A percentile compares a stretch with the other conserved stretches of the same genome.
phyloP scores from a whole-genome alignment of 2,888 invertebrate species.

The Caenorhabditis angaria region DNA sequence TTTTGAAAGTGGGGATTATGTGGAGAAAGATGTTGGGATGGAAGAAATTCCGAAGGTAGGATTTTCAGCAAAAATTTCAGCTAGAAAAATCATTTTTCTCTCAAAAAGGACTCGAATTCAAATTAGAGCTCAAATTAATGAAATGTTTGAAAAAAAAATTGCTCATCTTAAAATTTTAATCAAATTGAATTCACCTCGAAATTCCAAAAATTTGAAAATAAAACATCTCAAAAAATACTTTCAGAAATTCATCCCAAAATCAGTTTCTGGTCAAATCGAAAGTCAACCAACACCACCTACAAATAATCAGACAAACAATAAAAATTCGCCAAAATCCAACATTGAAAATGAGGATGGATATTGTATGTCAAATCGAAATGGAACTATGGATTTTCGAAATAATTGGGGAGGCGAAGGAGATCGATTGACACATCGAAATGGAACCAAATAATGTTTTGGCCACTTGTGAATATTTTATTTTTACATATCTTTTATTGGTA shows the following conservation, averaged over 20 bases:
- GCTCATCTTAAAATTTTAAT: too few relatives aligned
- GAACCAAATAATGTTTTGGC: neutral
- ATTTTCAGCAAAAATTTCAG: neutral
- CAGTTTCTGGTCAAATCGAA: neutral
- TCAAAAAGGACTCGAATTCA: too few relatives aligned
- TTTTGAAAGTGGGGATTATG: slow-evolving; percentile 23
- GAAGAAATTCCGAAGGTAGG: neutral
- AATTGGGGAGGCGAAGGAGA: slow-evolving; percentile 1
- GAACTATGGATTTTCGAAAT: neutral
- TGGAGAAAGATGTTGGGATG: slow-evolving; percentile 14
- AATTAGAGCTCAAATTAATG: too few relatives aligned
- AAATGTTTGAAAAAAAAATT: too few relatives aligned
- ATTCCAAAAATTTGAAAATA: too few relatives aligned
- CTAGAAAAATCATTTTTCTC: neutral
- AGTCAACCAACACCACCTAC: neutral
- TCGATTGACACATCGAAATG: neutral
- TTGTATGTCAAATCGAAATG: slow-evolving; percentile 12
- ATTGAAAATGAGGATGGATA: slow-evolving; percentile 10
- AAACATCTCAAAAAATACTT: neutral
- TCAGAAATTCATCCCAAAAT: neutral
- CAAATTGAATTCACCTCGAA: too few relatives aligned
- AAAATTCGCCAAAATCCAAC: neutral
- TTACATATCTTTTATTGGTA: neutral
- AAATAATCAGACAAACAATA: neutral
- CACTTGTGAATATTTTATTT: slow-evolving; percentile 1